Base-by-base conservation (phyloP, 1,140 invertebrate species). In the Leptonema lineaticorne region DNA sequence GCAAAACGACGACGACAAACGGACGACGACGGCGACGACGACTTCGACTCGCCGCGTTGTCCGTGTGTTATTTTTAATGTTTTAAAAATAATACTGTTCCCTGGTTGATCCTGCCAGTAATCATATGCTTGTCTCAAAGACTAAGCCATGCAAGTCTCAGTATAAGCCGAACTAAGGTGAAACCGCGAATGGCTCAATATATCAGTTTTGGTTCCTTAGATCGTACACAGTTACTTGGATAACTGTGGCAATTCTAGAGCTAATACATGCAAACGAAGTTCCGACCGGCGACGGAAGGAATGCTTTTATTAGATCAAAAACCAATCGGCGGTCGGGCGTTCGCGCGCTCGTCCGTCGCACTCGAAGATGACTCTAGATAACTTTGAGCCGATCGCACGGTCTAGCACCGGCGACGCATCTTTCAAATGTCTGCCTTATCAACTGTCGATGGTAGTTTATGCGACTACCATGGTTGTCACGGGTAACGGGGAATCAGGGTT, bases 401-500 rank as follows among this genome's bases (percentile, higher is more conserved):
- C 87, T 84, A 76, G 86, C 78, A 82, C 87, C 86, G 88, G 85
- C 87, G 87, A 89, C 83, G 85, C 81, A 85, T 92, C 89, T 86
- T 92, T 91, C 87, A 91, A 92, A 89, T 91, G 85, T 92, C 89
- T 92, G 89, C 87, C 89, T 86, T 92, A 92, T 91, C 89, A 91
- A 89, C 88, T 92, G 83, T 89, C 87, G 88, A 90, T 88, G 88
- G 88, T 90, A 89, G 84, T 85, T 83, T 87, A 85, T 85, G 80
- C 80, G 87, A 85, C 86, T 89, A 90, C 88, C 88, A 87, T 89
- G 89, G 89, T 89, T 83, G 82, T 88, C 85, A 90, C 88, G 89
- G 89, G 88, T 91, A 85, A 86, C 84, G 85, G 85, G 82, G 84
- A 86, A 86, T 88, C 85, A 86, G 84, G 86, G 86, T 80, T 80